Evolutionary conservation across 1,140 invertebrate species (phyloP).

Genomic region (Nomia melanderi): DNA sequence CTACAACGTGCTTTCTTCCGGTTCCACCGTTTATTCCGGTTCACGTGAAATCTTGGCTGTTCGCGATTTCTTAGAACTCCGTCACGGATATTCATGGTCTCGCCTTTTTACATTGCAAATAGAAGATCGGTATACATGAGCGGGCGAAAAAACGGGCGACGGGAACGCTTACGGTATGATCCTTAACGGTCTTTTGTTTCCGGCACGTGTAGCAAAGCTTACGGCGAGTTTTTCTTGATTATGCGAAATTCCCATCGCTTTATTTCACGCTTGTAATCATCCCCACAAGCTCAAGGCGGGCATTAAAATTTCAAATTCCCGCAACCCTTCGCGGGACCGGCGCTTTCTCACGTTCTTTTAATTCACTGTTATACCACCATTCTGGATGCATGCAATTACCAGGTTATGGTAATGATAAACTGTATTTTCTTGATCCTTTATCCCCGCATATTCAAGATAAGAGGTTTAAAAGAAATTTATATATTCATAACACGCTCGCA

Average conservation of each 20-base stretch:
- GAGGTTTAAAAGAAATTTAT: neutral
- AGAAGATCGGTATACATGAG: too few species aligned
- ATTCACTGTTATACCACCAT: neutral
- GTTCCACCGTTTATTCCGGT: too few species aligned
- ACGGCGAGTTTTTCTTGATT: neutral
- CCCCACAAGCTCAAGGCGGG: neutral
- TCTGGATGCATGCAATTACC: neutral
- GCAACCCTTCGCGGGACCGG: neutral
- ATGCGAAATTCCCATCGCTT: neutral
- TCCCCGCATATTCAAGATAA: neutral
- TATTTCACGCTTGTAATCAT: neutral
- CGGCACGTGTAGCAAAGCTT: neutral
- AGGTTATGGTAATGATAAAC: neutral
- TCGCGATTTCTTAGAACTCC: too few species aligned
- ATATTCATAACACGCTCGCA: neutral
- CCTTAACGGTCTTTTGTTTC: neutral
- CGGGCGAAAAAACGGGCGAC: neutral
- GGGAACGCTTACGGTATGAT: neutral
- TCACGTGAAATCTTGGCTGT: too few species aligned
- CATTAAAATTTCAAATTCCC: constrained; percentile 10
- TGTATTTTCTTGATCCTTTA: neutral
- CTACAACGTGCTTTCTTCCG: too few species aligned
- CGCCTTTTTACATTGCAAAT: too few species aligned
- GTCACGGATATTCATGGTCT: too few species aligned
- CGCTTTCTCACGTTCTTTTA: constrained; percentile 2